Evolutionary conservation across 2,888 invertebrate genomes (phyloP).

Genomic region (Watsonalla binaria): DNA sequence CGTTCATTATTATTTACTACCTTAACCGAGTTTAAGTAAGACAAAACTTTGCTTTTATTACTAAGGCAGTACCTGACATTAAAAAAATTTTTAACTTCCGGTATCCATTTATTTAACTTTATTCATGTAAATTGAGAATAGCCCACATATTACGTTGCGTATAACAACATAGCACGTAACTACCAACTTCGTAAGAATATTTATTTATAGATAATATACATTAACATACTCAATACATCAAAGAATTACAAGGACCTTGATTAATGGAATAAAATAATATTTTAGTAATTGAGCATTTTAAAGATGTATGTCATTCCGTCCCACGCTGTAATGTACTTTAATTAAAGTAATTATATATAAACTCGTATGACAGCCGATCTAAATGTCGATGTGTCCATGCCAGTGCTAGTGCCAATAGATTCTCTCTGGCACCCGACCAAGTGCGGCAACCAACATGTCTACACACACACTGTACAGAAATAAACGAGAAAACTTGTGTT

Average conservation of each 20-base stretch:
- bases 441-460: constrained; percentile 10
- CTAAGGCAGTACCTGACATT: not conserved
- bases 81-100: not conserved
- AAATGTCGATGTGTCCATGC: constrained; percentile 30
- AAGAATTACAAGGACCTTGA: too few relatives aligned
- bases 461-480: constrained; percentile 15
- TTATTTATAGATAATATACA: too few relatives aligned
- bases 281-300: too few relatives aligned
- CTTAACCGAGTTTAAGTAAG: too few relatives aligned
- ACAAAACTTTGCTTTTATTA: not conserved
- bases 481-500: constrained; percentile 12
- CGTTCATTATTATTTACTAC: too few relatives aligned
- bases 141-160: not conserved
- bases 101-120: not conserved
- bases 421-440: constrained; percentile 31
- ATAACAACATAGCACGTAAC: too few relatives aligned
- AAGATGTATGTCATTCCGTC: too few relatives aligned
- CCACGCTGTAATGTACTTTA: too few relatives aligned
- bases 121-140: not conserved
- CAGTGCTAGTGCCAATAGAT: constrained; percentile 26
- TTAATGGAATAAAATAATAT: too few relatives aligned
- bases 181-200: too few relatives aligned
- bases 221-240: too few relatives aligned
- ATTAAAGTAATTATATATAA: not conserved
- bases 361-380: constrained; percentile 10